Conservation (phyloP, 1,140 invertebrate species). For the Orussus abietinus region DNA sequence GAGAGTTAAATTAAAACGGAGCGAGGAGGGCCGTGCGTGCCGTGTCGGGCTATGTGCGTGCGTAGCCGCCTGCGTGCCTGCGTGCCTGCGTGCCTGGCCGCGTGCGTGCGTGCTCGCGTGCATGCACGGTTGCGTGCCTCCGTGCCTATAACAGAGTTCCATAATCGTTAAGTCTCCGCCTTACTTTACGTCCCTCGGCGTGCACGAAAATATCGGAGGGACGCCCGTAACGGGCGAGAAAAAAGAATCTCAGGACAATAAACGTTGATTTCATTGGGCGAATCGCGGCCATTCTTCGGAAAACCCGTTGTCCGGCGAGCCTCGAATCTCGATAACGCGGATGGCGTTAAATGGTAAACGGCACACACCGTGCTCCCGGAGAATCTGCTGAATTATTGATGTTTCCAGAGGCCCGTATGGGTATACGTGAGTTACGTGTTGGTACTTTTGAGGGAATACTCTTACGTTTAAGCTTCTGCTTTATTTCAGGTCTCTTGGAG, state of each 20-base stretch:
- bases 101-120: conserved; percentile 20
- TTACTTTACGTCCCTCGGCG: neutral
- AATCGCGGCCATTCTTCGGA: too few species aligned
- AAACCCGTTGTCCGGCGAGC: too few species aligned
- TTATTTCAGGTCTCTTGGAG: too few species aligned
- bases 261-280: conserved; percentile 12
- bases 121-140: conserved; percentile 15
- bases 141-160: conserved; percentile 22
- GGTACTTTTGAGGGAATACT: too few species aligned
- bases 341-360: too few species aligned
- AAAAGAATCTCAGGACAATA: rapidly evolving
- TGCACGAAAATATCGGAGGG: neutral
- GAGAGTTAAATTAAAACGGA: neutral
- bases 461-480: too few species aligned
- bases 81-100: conserved; percentile 9
- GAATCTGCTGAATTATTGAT: too few species aligned
- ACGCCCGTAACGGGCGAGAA: rapidly evolving
- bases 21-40: conserved; percentile 1
- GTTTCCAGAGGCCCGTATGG: too few species aligned
- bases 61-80: neutral
- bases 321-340: too few species aligned
- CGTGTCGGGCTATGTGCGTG: neutral
- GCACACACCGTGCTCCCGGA: too few species aligned
- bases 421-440: too few species aligned
- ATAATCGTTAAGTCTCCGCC: conserved; percentile 24